Conservation (phyloP, 2,797 vertebrate genomes). For the Cephalopachus bancanus region DNA sequence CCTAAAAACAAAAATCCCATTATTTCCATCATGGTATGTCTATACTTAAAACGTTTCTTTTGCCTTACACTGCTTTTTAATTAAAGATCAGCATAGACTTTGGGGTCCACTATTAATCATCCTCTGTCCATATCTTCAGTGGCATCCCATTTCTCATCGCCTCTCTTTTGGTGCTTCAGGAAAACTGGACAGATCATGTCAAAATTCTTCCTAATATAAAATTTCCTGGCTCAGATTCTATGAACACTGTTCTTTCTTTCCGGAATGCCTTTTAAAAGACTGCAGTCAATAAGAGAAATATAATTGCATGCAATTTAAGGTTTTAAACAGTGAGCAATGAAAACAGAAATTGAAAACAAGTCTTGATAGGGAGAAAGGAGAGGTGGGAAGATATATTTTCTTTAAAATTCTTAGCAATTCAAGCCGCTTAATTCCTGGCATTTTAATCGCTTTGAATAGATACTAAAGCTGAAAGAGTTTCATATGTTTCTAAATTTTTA, state of each 20-base stretch:
- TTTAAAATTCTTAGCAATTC: neutral
- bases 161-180: neutral
- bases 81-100: neutral
- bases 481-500: neutral
- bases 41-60: neutral
- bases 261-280: neutral
- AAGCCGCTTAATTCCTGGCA: neutral
- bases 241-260: neutral
- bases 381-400: neutral
- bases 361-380: neutral
- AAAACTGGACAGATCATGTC: neutral
- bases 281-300: neutral
- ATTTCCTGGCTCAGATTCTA: neutral
- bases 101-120: neutral
- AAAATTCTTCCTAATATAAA: neutral
- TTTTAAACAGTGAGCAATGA: neutral
- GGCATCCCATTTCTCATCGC: neutral
- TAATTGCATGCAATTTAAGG: neutral
- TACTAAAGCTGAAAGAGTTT: neutral
- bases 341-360: neutral
- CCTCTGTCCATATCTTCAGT: neutral
- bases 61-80: neutral
- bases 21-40: neutral
- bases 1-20: neutral
- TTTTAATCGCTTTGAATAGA: neutral